These are phyloP conservation scores for Arnoldichthys spilopterus DNA, from an alignment of 2,797 vertebrate species.

Conservation along the genomic window DNA sequence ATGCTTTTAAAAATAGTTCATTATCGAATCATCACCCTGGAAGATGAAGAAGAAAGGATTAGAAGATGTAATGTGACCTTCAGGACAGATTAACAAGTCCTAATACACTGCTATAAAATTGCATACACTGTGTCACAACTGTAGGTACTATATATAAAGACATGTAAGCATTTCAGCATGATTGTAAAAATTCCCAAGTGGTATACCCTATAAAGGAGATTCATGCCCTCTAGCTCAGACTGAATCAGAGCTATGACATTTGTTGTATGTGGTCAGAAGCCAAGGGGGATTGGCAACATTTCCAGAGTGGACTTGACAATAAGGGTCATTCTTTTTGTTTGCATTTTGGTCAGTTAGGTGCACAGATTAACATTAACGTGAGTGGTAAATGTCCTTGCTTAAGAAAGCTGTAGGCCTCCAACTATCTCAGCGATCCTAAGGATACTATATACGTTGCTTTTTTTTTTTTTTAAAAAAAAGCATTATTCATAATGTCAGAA, in stretches of 20 bases:
- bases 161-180: not conserved
- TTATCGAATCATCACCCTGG: not conserved
- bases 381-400: not conserved
- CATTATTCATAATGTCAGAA: too few relatives aligned
- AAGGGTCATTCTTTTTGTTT: not conserved
- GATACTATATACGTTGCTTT: too few relatives aligned
- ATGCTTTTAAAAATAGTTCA: not conserved
- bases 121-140: not conserved
- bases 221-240: not conserved
- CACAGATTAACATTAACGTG: not conserved
- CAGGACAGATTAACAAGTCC: not conserved
- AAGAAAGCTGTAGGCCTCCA: too few relatives aligned
- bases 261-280: slow-evolving; percentile 6
- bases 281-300: not conserved
- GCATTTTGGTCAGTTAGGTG: not conserved
- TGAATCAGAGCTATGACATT: slow-evolving; percentile 15
- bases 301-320: not conserved
- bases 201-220: not conserved
- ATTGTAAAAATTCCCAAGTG: not conserved
- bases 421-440: too few relatives aligned
- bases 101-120: not conserved
- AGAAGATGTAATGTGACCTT: too few relatives aligned
- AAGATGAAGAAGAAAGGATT: not conserved
- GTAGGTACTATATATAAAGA: not conserved
- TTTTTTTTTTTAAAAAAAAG: too few relatives aligned